phyloP scores from a whole-genome alignment of 2,797 vertebrate species.

The Todus mexicanus region DNA sequence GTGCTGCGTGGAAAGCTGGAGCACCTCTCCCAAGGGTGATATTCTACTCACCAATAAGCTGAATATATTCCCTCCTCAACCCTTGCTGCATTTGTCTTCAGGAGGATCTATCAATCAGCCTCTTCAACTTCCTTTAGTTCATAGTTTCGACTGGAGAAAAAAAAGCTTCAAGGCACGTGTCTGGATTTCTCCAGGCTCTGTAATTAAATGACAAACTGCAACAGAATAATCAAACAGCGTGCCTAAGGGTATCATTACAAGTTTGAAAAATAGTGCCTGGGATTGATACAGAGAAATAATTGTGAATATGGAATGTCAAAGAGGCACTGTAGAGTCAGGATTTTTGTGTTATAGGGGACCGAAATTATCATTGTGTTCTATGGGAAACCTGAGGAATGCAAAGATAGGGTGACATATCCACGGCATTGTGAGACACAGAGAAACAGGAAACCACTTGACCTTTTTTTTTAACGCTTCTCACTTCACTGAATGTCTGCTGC shows the following conservation, averaged over 20 bases:
- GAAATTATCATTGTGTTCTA: background rate
- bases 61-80: background rate
- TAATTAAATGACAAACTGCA: background rate
- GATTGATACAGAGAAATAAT: background rate
- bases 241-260: background rate
- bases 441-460: background rate
- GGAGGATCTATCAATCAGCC: background rate
- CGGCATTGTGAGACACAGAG: background rate
- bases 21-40: background rate
- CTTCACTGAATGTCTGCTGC: background rate
- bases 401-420: background rate
- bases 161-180: background rate
- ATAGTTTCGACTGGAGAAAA: background rate
- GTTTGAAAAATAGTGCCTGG: background rate
- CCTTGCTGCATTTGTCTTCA: background rate
- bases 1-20: background rate
- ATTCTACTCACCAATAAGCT: background rate
- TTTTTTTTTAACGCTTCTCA: background rate
- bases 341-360: background rate
- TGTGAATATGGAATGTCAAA: background rate
- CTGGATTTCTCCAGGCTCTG: background rate
- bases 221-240: background rate
- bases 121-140: background rate
- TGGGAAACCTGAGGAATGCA: background rate
- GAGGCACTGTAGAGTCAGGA: background rate